Conservation (phyloP, 2,797 vertebrate species). For the Lates japonicus region DNA sequence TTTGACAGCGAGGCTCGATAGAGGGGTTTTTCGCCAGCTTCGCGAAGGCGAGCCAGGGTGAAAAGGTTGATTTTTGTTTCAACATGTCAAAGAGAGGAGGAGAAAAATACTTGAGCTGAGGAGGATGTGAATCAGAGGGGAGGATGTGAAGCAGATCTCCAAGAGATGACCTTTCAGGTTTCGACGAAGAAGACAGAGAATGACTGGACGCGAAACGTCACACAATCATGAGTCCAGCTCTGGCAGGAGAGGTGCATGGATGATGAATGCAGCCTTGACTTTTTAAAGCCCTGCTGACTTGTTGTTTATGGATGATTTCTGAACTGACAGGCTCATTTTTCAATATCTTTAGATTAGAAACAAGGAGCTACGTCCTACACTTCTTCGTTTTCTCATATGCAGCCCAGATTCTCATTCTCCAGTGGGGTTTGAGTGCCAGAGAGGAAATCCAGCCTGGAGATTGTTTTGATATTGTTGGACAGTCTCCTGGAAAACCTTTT, state of each 20-base stretch:
- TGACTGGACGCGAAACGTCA: slow-evolving; percentile 25
- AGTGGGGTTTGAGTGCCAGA: slow-evolving; percentile 61
- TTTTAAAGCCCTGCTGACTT: background rate
- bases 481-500: slow-evolving; percentile 82
- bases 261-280: slow-evolving; percentile 16
- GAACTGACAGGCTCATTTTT: slow-evolving; percentile 50
- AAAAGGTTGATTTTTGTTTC: slow-evolving; percentile 46
- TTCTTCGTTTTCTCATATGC: slow-evolving; percentile 61
- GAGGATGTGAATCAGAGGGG: slow-evolving; percentile 46
- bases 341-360: slow-evolving; percentile 44
- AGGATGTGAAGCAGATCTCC: slow-evolving; percentile 37
- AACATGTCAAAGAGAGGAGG: slow-evolving; percentile 25
- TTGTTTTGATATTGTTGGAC: slow-evolving; percentile 86
- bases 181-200: slow-evolving; percentile 18
- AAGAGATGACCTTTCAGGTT: slow-evolving; percentile 40
- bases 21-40: background rate
- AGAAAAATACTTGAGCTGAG: slow-evolving; percentile 18
- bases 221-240: background rate
- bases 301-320: slow-evolving; percentile 41
- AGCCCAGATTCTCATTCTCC: slow-evolving; percentile 66
- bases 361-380: slow-evolving; percentile 39
- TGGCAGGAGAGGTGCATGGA: slow-evolving; percentile 27
- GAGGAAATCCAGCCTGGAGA: slow-evolving; percentile 80
- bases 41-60: slow-evolving; percentile 29
- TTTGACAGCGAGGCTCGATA: background rate